phyloP scores from a whole-genome alignment of 2,888 invertebrate species.

The Nemurella pictetii region DNA sequence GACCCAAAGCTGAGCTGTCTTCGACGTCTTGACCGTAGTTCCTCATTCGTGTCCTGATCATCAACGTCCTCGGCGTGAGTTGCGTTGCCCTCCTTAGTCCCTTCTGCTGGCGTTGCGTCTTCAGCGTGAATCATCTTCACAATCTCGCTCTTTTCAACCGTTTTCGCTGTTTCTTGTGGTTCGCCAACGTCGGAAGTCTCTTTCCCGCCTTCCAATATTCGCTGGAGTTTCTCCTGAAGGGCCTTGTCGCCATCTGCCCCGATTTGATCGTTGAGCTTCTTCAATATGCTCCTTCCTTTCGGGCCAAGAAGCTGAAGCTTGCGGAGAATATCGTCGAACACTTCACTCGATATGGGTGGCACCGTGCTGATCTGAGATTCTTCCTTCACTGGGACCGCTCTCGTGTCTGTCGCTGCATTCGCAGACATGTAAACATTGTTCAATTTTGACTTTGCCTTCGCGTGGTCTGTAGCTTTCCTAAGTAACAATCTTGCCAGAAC shows the following conservation, averaged over 20 bases:
- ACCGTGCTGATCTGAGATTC: background rate
- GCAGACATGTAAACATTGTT: background rate
- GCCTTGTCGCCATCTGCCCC: constrained; percentile 15
- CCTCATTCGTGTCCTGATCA: background rate
- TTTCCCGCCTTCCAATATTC: background rate
- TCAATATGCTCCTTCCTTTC: constrained; percentile 60
- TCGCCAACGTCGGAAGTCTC: background rate
- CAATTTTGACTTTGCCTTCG: background rate
- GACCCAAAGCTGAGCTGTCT: background rate
- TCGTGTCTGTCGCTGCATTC: background rate
- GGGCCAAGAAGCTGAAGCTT: constrained; percentile 62
- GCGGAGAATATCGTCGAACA: constrained; percentile 61
- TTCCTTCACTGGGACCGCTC: background rate
- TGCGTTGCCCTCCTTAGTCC: background rate
- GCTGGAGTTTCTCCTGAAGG: background rate
- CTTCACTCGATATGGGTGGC: constrained; percentile 51
- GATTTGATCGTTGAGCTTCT: constrained; percentile 57
- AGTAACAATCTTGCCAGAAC: constrained; percentile 11
- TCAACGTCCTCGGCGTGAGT: constrained; percentile 1
- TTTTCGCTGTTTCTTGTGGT: too few relatives aligned
- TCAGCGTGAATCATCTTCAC: background rate
- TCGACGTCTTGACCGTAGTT: constrained; percentile 17
- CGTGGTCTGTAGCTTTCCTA: constrained; percentile 3
- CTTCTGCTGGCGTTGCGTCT: background rate
- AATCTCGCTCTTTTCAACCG: background rate